Evolutionary conservation across 2,888 invertebrate species (phyloP).

Genomic region (Heliconius cydno): DNA sequence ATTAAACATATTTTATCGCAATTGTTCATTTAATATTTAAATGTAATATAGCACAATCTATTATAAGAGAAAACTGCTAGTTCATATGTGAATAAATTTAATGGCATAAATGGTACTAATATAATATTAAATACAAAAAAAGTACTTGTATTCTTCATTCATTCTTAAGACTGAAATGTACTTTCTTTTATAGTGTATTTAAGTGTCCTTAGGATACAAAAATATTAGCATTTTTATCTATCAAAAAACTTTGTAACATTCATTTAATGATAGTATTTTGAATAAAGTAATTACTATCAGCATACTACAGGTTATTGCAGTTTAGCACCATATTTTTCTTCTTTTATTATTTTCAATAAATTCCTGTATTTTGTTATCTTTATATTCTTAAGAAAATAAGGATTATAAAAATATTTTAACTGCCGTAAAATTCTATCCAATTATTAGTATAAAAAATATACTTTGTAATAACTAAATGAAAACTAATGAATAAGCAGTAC

Average conservation of each 20-base stretch:
- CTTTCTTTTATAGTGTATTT: neutral
- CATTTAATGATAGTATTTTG: neutral
- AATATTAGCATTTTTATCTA: neutral
- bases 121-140: neutral
- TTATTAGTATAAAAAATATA: neutral
- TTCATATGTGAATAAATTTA: too few species aligned
- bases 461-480: neutral
- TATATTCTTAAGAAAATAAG: neutral
- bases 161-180: neutral
- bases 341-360: neutral
- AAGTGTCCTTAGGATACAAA: neutral
- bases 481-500: neutral
- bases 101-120: too few species aligned
- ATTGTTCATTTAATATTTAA: too few species aligned
- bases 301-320: neutral
- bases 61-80: too few species aligned
- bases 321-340: neutral
- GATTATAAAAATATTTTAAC: neutral
- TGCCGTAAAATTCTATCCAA: too few species aligned
- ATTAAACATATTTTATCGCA: too few species aligned
- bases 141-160: neutral
- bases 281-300: neutral
- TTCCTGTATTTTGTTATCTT: neutral
- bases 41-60: too few species aligned
- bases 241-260: neutral